Evolutionary conservation across 1,140 invertebrate genomes (phyloP), one percentile per base, ranked within the genome.

Genomic region (Zaprionus ornatus): DNA sequence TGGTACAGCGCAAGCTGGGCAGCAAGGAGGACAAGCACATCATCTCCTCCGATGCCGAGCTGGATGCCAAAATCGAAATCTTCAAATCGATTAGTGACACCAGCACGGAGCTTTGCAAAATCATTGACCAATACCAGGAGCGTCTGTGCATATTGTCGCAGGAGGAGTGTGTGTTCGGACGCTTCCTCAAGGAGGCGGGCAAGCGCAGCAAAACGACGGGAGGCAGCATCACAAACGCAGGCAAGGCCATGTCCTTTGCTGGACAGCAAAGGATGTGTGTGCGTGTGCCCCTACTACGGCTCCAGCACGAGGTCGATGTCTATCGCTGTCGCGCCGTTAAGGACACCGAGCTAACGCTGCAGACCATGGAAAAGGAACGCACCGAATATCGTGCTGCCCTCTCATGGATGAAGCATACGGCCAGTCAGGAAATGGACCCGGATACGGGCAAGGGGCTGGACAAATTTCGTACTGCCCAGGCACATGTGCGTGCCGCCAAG

Each of bases 21-120:
- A 98, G 98, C 90, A 99, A 99, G 94, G 98, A 99, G 94, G 99
- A 99, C 93, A 98, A 99, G 74, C 98, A 97, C 94, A 96, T 99
- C 81, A 96, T 99, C 15, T 96, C 99, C 19, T 99, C 98, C 0
- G 99, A 99, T 94, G 96, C 98, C 7, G 97, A 99, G 91, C 94
- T 99, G 4, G 99, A 99, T 94, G 97, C 99, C 3, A 99, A 99
- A 94, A 94, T 99, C 56, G 98, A 99, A 94, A 94, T 99, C 9
- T 99, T 99, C 93, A 96, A 96, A 92, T 99, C 98, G 77, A 98
- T 99, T 91, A 96, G 98, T 91, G 96, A 97, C 74, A 99, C 97
- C 62, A 99, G 97, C 84, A 94, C 95, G 77, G 96, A 97, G 78
- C 94, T 99, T 76, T 96, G 99, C 92, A 95, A 96, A 92, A 95